These are phyloP conservation scores for Lithophane semibrunnea DNA, from an alignment of 2,888 invertebrate genomes.

Conservation along the genomic window DNA sequence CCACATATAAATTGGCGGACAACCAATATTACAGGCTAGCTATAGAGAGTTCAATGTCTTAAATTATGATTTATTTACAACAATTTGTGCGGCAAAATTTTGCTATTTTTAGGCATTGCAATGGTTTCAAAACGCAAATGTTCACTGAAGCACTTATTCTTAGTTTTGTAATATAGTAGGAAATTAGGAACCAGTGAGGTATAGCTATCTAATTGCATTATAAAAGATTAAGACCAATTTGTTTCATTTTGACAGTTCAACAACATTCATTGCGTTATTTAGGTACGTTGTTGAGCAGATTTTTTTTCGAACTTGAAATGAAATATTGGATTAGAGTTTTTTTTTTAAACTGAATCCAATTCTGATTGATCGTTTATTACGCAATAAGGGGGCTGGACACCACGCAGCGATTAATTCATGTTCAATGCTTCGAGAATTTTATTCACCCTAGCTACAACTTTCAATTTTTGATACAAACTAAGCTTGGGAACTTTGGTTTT, in stretches of 20 bases:
- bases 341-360: no score
- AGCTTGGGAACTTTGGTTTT: not conserved
- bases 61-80: conserved; percentile 29
- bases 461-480: not conserved
- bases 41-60: not conserved
- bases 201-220: no score
- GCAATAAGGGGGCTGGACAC: not conserved
- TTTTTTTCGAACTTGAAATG: no score
- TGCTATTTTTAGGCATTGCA: not conserved
- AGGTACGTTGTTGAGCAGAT: no score
- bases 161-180: not conserved
- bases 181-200: no score
- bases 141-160: no score
- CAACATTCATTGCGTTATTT: no score
- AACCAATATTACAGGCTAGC: conserved; percentile 1
- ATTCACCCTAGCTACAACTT: not conserved
- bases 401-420: not conserved
- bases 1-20: conserved; percentile 41
- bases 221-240: no score
- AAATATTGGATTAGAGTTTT: no score
- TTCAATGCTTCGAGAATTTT: not conserved
- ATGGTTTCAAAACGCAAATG: not conserved
- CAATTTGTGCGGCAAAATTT: not conserved
- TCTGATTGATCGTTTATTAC: no score
- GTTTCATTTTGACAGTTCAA: no score